phyloP scores from a whole-genome alignment of 1,140 invertebrate genomes.

The Drosophila virilis region DNA sequence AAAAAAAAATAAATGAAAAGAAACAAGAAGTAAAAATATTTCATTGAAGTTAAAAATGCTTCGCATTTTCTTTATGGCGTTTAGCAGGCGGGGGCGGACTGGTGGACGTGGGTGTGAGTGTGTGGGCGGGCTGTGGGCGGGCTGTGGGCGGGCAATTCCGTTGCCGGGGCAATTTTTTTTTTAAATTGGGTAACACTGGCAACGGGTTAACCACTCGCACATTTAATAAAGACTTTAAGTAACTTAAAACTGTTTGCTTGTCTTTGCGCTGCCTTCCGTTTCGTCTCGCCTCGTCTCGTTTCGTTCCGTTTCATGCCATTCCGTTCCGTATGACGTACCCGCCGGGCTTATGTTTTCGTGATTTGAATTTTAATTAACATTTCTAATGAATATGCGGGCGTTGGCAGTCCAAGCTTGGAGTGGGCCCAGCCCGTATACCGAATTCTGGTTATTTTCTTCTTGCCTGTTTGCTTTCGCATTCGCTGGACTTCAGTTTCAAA shows the following conservation, averaged over 20 bases:
- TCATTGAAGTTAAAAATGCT: conserved; percentile 76
- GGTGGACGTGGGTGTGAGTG: neutral
- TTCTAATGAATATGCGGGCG: conserved; percentile 65
- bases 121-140: conserved; percentile 5
- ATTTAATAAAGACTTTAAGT: conserved; percentile 83
- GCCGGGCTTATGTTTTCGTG: conserved; percentile 48
- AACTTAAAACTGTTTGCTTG: conserved; percentile 80
- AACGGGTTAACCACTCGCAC: conserved; percentile 75
- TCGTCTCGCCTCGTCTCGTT: conserved; percentile 26
- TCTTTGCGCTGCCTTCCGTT: conserved; percentile 49
- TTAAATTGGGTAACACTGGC: conserved; percentile 21
- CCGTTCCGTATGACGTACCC: conserved; percentile 25
- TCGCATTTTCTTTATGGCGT: conserved; percentile 68
- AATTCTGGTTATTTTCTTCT: conserved; percentile 31
- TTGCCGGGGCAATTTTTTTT: conserved; percentile 22
- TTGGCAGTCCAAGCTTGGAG: neutral
- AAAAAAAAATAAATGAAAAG: conserved; percentile 11
- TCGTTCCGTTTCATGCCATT: conserved; percentile 20
- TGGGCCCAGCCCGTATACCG: neutral
- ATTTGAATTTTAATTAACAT: conserved; percentile 83
- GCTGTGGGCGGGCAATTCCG: conserved; percentile 15
- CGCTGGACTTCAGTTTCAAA: conserved; percentile 12
- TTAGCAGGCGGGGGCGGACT: conserved; percentile 28
- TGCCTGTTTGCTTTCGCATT: conserved; percentile 12
- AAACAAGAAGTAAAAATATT: conserved; percentile 72